Base-by-base conservation (phyloP, 2,888 invertebrate genomes). In the Drosophila flavopinicola region DNA sequence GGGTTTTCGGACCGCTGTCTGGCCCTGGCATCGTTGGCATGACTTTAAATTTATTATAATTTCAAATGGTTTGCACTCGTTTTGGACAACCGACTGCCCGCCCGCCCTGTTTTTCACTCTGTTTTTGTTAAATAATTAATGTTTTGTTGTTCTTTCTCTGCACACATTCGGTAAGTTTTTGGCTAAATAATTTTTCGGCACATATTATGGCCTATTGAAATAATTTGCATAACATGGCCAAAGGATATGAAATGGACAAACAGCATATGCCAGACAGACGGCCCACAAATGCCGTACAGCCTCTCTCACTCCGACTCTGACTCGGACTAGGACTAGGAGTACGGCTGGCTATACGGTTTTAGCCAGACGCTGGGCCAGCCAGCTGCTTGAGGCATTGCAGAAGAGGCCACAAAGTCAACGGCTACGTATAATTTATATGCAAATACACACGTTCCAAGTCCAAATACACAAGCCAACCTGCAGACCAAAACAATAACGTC, bases 381-480 rank as follows among this genome's bases (percentile, higher is more conserved):
- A 47, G 61, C 60, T 71, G 83, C 83, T 79, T 78, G 72, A 79
- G 83, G 83, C 79, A 79, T 78, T 82, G 79, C 79, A 66, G 74
- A 64, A 61, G 78, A 83, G 79, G 80, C 75, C 80, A 80, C 79
- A 82, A 80, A 80, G 79, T 80, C 79, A 80, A 82, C 83, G 79
- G 75, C 83, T 77, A 70, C 69, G 79, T 80, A 84, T 83, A 83
- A 83, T 83, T 83, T 83, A 84, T 83, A 84, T 83, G 82, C 84
- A 83, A 83, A 83, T 84, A 84, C 82, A 84, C 83, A 80, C 77
- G 82, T 72, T 82, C 60, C 68, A 75, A 67, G 76, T 75, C 78
- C 66, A 65, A 77, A 49, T n/a, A n/a, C 68, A 75, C 59, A 59
- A 11, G 45, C 66, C 66, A 67, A 75, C 71, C 66, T 77, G 63